Evolutionary conservation across 2,113 vertebrate genomes (phyloP), one percentile per base, ranked within the genome.

Genomic region (Tragulus kanchil): DNA sequence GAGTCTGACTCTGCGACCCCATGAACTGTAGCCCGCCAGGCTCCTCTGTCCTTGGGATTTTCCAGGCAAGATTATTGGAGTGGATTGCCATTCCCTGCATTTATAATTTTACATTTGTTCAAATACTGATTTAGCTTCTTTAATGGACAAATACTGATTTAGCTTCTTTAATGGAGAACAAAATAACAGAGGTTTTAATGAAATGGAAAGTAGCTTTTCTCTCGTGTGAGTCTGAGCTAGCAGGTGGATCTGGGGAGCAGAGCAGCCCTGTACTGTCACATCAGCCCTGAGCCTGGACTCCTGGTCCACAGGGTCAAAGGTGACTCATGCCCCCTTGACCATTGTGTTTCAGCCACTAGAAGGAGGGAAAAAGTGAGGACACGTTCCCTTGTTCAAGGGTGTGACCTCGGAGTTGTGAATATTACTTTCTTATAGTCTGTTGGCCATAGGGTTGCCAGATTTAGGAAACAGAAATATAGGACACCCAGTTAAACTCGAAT

Each of bases 271-370:
- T 78, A 36, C 26, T 5, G 11, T 56, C 36, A 28, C 1, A 4
- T 14, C 16, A 0, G 1, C 9, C 52, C 1, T 0, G 1, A 54
- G 3, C 50, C 23, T 56, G 62, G 12, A n/a, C 28, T 61, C 42
- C 75, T 61, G 2, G 48, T n/a, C 36, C 61, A 48, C 11, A 2
- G 59, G 19, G 73, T 50, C 86, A 84, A n/a, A 59, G 59, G 26
- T 77, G 81, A 59, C 48, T n/a, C 36, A 23, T 1, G 16, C 21
- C 6, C 0, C 16, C 4, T 36, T 1, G 2, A 14, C 0, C 1
- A 42, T 2, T 13, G 6, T 67, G 42, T 59, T 78, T 17, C 3
- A 17, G 25, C 61, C 42, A 69, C 13, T 17, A 19, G 28, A 78
- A 67, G 23, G 42, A 42, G 28, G 67, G 28, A 21, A 8, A 56